A percentile compares a stretch with the other conserved stretches of the same genome.
phyloP scores from a whole-genome alignment of 2,797 vertebrate species.

The Enoplosus armatus region DNA sequence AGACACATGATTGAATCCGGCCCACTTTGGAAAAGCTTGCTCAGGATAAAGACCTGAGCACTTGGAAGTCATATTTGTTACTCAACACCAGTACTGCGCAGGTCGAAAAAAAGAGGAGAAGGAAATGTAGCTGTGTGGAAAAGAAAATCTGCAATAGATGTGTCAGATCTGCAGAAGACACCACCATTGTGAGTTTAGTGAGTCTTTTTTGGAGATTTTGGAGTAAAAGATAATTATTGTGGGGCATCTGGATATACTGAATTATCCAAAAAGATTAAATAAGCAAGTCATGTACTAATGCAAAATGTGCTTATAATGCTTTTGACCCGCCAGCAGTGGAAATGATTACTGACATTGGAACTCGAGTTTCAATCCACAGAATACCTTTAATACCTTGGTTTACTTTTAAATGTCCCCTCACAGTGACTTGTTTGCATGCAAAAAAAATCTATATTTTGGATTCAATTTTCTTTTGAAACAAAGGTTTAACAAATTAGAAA shows the following conservation, averaged over 20 bases:
- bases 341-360: background rate
- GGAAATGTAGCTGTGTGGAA: background rate
- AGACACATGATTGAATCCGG: constrained; percentile 72
- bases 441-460: background rate
- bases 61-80: constrained; percentile 64
- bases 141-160: background rate
- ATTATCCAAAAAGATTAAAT: background rate
- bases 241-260: background rate
- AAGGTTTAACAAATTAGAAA: background rate
- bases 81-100: constrained; percentile 8
- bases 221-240: background rate
- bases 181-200: background rate
- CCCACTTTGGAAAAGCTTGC: constrained; percentile 60
- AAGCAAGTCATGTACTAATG: background rate
- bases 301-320: background rate
- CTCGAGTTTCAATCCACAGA: background rate
- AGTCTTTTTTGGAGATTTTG: background rate
- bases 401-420: background rate
- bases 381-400: background rate
- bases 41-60: constrained; percentile 58
- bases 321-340: background rate
- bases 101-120: constrained; percentile 23
- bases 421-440: background rate
- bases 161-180: background rate
- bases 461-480: background rate